Conservation (phyloP, 2,113 vertebrate genomes). For the Indri indri region DNA sequence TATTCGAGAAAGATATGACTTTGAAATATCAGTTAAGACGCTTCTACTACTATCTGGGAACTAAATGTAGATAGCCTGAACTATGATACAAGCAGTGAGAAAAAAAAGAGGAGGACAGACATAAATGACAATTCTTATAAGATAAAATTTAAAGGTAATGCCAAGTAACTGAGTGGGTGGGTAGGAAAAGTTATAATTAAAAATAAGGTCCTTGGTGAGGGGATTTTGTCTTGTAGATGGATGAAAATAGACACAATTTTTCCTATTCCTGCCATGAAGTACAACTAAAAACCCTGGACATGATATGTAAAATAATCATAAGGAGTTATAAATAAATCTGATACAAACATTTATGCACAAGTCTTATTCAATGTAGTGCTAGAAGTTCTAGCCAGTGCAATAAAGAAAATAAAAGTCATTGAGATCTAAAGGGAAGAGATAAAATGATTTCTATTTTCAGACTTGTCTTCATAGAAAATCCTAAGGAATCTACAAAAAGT, state of each 20-base stretch:
- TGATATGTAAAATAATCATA: neutral
- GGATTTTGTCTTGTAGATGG: neutral
- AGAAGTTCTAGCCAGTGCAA: neutral
- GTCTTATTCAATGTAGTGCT: neutral
- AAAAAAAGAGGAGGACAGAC: neutral
- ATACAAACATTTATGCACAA: neutral
- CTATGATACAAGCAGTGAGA: neutral
- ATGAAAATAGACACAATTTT: neutral
- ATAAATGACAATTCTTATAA: neutral
- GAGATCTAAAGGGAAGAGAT: neutral
- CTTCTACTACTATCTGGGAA: neutral
- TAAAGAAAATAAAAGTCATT: neutral
- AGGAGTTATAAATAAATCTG: neutral
- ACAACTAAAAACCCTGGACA: neutral
- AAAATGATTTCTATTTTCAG: neutral
- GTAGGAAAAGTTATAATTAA: neutral
- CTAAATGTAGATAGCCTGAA: neutral
- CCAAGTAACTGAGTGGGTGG: neutral
- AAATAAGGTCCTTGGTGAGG: neutral
- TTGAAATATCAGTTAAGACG: neutral
- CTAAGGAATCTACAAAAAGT: neutral
- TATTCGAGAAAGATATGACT: neutral
- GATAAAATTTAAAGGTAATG: neutral
- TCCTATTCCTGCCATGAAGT: neutral
- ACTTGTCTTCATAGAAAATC: neutral